Base-by-base conservation (phyloP, 1,140 invertebrate genomes). In the Archivesica marissinica region DNA sequence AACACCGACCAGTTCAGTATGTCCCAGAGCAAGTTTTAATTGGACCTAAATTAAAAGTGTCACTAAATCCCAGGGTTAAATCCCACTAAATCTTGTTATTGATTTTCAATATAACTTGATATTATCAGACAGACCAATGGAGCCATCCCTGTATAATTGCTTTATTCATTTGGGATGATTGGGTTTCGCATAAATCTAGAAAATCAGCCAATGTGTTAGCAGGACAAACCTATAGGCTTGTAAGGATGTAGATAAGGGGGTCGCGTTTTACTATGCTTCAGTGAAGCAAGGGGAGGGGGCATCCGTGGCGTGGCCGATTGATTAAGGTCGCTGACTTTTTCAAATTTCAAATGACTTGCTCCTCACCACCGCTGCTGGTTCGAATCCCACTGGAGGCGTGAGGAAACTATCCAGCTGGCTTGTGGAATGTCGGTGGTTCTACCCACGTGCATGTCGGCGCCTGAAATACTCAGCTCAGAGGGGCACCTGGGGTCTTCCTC, bases 71-170 rank as follows among this genome's bases (percentile, higher is more conserved):
- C 23, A 7, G 2, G 25, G 50, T 52, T 7, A 52, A 15, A 52
- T n/a, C 23, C 17, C 23, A n/a, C 23, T 7, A 52, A 15, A 52
- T n/a, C 23, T n/a, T 52, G 17, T 52, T 23, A 52, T 52, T 52
- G 50, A 52, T 52, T 52, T 52, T 52, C 50, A 52, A 52, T 52
- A 23, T n/a, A 52, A 52, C 50, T 52, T 52, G 50, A 52, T 52
- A 52, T 4, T 7, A 52, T 52, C 50, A n/a, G 4, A 52, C 23
- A 52, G 50, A 52, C 50, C 17, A 7, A 20, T 52, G 50, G 50
- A 52, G 50, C 50, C 50, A 52, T 52, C 50, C 50, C 50, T 52
- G 25, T n/a, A 52, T 52, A 52, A 52, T 52, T 7, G 50, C 23
- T 4, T 52, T 52, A 52, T 52, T 52, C 23, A 52, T 52, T 23